A percentile compares a stretch with the other conserved stretches of the same genome.
These are phyloP conservation scores for Ageneiosus marmoratus DNA, from an alignment of 2,113 vertebrate genomes.

Conservation along the genomic window DNA sequence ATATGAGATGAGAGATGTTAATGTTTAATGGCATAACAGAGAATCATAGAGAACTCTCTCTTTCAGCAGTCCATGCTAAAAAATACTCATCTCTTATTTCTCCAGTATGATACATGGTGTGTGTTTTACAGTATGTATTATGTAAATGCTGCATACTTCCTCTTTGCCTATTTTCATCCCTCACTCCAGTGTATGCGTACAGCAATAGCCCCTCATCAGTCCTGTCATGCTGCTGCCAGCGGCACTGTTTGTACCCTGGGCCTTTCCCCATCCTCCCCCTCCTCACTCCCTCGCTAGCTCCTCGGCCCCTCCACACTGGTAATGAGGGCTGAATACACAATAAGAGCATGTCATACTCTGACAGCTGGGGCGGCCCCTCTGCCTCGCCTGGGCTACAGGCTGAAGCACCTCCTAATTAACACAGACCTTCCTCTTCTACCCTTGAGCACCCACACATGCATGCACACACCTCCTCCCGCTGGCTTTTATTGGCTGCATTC, in stretches of 20 bases:
- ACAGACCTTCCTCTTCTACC: conserved; percentile 73
- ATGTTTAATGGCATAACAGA: not conserved
- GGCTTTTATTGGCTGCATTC: conserved; percentile 54
- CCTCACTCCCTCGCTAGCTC: conserved; percentile 26
- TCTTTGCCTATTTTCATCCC: conserved; percentile 69
- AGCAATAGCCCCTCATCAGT: conserved; percentile 74
- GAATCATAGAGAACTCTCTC: not conserved
- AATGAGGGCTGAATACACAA: conserved; percentile 81
- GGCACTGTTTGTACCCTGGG: conserved; percentile 74
- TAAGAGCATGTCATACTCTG: conserved; percentile 77
- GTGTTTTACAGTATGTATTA: conserved; percentile 25
- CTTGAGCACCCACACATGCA: conserved; percentile 37
- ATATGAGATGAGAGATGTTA: not conserved
- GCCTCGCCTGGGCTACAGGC: conserved; percentile 72
- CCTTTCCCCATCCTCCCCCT: conserved; percentile 53
- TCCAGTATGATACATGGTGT: not conserved
- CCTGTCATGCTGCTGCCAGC: conserved; percentile 74
- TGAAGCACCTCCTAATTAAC: conserved; percentile 83
- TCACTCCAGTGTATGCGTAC: conserved; percentile 66
- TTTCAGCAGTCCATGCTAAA: not conserved
- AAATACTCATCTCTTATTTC: conserved; percentile 1
- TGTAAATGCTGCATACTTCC: conserved; percentile 46
- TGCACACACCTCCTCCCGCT: conserved; percentile 43
- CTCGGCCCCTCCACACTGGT: conserved; percentile 62
- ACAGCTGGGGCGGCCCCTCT: conserved; percentile 77